Base-by-base conservation (phyloP, 1,140 invertebrate species). In the Eciton burchellii region DNA sequence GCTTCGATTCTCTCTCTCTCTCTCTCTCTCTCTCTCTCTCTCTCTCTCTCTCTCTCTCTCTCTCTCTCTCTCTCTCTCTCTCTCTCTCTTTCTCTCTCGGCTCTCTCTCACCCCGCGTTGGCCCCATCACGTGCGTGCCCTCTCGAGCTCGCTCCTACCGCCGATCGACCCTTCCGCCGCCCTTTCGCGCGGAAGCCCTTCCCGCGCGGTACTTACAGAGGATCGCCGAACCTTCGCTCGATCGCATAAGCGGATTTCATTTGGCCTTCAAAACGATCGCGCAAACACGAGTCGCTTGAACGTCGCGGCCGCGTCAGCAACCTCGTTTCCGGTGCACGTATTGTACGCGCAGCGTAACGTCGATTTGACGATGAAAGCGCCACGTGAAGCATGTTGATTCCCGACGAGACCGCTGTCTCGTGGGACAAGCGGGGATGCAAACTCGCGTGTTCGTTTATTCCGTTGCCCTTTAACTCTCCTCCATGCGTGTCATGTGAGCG, bases 231-330 rank as follows among this genome's bases (percentile, higher is more conserved):
- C 84, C 79, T n/a, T 54, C 65, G 35, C 35, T 84, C 85, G 70
- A 87, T 84, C 82, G 71, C 56, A 84, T 83, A 88, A 89, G 84
- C 84, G 84, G 87, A 89, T 89, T 89, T 89, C 87, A 81, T 65
- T 87, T 60, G 70, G 68, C 79, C 74, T 47, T 6, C 82, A 70
- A 71, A 74, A 54, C 71, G 76, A 71, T 21, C 87, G 81, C 52
- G 43, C 85, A 89, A 89, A 89, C 87, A 89, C 35, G 35, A 83
- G 85, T 70, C 84, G 73, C 54, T 86, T 11, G 43, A 24, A 1
- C 74, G 84, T 35, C 35, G 12, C 16, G 49, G 43, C 62, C 47
- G 52, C 59, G 82, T 73, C 45, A 35, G 19, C 19, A 52, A 83
- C 74, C 6, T 81, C 71, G 66, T 52, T 70, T 65, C 52, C 41